These are phyloP conservation scores for Yponomeuta evonymella DNA, from an alignment of 2,888 invertebrate genomes.

Conservation along the genomic window DNA sequence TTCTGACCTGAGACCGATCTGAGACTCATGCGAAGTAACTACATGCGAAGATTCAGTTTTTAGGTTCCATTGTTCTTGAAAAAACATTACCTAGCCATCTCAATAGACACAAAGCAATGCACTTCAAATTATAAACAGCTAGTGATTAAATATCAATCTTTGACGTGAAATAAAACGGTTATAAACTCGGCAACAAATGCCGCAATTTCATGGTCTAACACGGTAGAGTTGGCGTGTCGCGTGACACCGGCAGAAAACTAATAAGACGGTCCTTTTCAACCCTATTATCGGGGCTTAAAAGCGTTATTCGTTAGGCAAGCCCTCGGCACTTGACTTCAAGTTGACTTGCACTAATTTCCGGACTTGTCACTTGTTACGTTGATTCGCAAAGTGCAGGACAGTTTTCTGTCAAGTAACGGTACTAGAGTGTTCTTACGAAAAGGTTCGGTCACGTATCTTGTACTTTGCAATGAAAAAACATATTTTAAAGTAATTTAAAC, in stretches of 20 bases:
- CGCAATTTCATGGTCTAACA: conserved; percentile 13
- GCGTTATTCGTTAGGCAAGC: background rate
- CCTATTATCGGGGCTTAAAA: background rate
- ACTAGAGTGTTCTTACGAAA: background rate
- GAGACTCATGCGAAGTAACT: too few relatives aligned
- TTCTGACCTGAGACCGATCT: too few relatives aligned
- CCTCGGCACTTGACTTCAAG: conserved; percentile 8
- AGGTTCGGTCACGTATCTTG: background rate
- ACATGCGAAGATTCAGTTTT: too few relatives aligned
- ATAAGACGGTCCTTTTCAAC: background rate
- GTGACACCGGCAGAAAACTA: conserved; percentile 1
- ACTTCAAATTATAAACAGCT: background rate
- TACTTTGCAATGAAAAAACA: too few relatives aligned
- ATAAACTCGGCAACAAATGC: background rate
- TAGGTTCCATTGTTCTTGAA: too few relatives aligned
- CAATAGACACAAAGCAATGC: background rate
- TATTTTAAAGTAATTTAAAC: too few relatives aligned
- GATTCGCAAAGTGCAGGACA: background rate
- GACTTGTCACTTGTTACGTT: conserved; percentile 30
- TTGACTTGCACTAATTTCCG: conserved; percentile 32
- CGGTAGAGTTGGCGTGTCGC: conserved; percentile 6
- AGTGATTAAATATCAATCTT: background rate
- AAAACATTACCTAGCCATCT: background rate
- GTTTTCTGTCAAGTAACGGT: background rate
- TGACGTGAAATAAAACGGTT: conserved; percentile 3